Percentiles rank a stretch among this genome's conserved stretches.
Evolutionary conservation across 2,888 invertebrate species (phyloP).

Genomic region (Magallana nippona): DNA sequence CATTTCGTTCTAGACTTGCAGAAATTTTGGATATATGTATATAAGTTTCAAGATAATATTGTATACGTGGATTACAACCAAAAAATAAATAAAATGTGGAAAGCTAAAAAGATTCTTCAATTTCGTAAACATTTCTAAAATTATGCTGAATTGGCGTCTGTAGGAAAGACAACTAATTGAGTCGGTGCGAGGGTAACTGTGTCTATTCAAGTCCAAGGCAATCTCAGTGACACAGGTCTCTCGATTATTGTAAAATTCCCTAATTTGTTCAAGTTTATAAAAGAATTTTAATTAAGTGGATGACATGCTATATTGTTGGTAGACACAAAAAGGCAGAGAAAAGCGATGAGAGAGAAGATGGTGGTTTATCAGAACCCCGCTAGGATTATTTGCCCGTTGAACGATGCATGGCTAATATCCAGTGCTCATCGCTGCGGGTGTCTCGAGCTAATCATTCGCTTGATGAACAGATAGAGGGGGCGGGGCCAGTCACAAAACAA

Average conservation of each 20-base stretch:
- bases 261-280: slow-evolving; percentile 15
- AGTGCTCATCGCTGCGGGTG: slow-evolving; percentile 48
- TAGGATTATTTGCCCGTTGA: slow-evolving; percentile 48
- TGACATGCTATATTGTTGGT: slow-evolving; percentile 3
- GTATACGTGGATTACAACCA: no score
- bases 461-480: slow-evolving; percentile 42
- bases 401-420: slow-evolving; percentile 48
- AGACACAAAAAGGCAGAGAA: slow-evolving; percentile 29
- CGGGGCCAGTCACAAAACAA: slow-evolving; percentile 31
- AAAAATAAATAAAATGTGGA: background rate
- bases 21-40: no score
- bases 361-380: slow-evolving; percentile 46
- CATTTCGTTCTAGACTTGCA: no score
- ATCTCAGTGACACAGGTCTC: background rate
- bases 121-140: background rate
- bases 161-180: background rate
- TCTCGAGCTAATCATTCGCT: slow-evolving; percentile 44
- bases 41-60: no score
- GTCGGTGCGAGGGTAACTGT: background rate
- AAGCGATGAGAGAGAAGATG: slow-evolving; percentile 5
- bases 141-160: background rate
- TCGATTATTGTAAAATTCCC: background rate
- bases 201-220: background rate
- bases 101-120: background rate
- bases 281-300: slow-evolving; percentile 22